Conservation (phyloP, 2,888 invertebrate genomes). For the Vesta saturnalis region DNA sequence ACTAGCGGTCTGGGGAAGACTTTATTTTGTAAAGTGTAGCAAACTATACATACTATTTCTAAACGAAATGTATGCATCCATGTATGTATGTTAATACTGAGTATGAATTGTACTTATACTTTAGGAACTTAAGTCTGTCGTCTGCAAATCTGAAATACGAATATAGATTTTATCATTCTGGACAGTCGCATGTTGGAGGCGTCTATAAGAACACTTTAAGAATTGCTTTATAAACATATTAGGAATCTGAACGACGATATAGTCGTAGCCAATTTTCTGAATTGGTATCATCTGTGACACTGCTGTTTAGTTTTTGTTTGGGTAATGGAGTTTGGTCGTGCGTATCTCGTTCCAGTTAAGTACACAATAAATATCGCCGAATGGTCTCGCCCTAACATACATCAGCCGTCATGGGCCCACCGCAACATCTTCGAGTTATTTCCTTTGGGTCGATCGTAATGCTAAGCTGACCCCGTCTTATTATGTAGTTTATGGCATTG, state of each 20-base stretch:
- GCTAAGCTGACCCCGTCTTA: slow-evolving; percentile 40
- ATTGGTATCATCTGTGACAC: slow-evolving; percentile 44
- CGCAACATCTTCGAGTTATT: slow-evolving; percentile 58
- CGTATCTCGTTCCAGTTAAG: slow-evolving; percentile 61
- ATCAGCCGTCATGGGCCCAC: slow-evolving; percentile 56
- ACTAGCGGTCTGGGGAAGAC: too few species aligned
- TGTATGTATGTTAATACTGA: too few species aligned
- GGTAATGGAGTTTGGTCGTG: slow-evolving; percentile 51
- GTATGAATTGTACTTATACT: slow-evolving; percentile 10
- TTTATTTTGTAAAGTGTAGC: too few species aligned
- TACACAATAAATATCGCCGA: slow-evolving; percentile 62
- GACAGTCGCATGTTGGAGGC: slow-evolving; percentile 20
- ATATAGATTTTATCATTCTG: slow-evolving; percentile 29
- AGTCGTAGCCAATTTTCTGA: slow-evolving; percentile 40
- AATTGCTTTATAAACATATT: slow-evolving; percentile 47
- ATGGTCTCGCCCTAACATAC: slow-evolving; percentile 59
- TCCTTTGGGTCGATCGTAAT: slow-evolving; percentile 58
- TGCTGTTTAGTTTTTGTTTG: slow-evolving; percentile 50
- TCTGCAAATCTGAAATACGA: slow-evolving; percentile 25
- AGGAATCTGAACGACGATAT: slow-evolving; percentile 28
- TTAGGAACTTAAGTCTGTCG: slow-evolving; percentile 15
- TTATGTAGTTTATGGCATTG: slow-evolving; percentile 40
- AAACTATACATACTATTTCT: too few species aligned
- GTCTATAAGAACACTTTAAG: slow-evolving; percentile 37
- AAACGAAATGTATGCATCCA: too few species aligned